Evolutionary conservation across 2,113 vertebrate genomes (phyloP).

Genomic region (Corythornis cristatus): DNA sequence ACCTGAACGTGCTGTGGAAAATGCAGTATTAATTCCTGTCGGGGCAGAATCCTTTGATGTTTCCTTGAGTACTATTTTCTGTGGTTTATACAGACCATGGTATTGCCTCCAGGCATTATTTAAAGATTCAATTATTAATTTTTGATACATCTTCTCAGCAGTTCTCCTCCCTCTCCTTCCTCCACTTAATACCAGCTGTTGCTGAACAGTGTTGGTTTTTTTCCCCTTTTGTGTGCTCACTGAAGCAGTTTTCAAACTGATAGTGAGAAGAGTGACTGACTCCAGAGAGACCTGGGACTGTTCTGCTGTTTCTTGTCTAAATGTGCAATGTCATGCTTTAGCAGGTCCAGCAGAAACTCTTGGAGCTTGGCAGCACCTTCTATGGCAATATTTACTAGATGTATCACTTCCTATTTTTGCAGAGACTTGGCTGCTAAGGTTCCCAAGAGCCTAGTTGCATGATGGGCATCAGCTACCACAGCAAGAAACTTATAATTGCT

Average conservation of each 20-base stretch:
- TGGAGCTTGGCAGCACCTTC: not conserved
- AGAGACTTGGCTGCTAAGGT: not conserved
- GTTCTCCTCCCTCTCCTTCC: constrained; percentile 47
- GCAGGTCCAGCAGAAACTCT: constrained; percentile 18
- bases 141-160: not conserved
- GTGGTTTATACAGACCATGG: not conserved
- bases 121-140: constrained; percentile 48
- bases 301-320: not conserved
- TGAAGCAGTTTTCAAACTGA: constrained; percentile 15
- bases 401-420: not conserved
- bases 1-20: not conserved
- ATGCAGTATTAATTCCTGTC: not conserved
- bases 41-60: not conserved
- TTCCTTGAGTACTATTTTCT: not conserved
- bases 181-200: constrained; percentile 37
- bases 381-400: not conserved
- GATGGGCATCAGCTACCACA: not conserved
- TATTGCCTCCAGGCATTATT: constrained; percentile 20
- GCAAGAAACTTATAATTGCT: not conserved
- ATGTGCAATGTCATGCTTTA: constrained; percentile 30
- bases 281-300: not conserved
- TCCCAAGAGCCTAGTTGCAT: not conserved
- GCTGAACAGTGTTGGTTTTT: not conserved
- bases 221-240: not conserved
- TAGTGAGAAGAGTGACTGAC: not conserved